A percentile compares a stretch with the other conserved stretches of the same genome.
These are phyloP conservation scores for Hypolimnas misippus DNA, from an alignment of 2,888 invertebrate species.

Conservation along the genomic window DNA sequence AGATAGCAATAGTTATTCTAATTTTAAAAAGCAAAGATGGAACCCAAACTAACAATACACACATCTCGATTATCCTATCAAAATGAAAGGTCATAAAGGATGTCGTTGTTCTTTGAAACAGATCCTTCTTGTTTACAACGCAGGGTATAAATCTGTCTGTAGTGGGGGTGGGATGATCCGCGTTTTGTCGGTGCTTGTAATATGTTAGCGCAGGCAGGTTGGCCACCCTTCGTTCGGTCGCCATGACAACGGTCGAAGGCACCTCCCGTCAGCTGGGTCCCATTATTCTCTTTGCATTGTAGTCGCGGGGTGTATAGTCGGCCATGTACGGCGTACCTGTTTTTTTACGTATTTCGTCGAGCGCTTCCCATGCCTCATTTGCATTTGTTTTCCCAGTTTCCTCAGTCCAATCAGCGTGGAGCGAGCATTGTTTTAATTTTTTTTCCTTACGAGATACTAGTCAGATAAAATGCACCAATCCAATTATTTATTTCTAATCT, in stretches of 20 bases:
- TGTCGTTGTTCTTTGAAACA: conserved; percentile 59
- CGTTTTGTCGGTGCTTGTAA: conserved; percentile 66
- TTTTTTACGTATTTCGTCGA: conserved; percentile 43
- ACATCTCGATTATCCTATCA: conserved; percentile 66
- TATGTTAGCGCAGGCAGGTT: conserved; percentile 76
- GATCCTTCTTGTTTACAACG: conserved; percentile 61
- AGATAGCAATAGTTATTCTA: conserved; percentile 71
- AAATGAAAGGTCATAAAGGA: conserved; percentile 59
- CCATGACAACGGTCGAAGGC: conserved; percentile 78
- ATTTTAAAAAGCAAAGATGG: conserved; percentile 84
- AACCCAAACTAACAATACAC: conserved; percentile 80
- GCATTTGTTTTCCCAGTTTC: conserved; percentile 9
- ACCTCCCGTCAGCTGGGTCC: conserved; percentile 83
- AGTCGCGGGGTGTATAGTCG: conserved; percentile 65
- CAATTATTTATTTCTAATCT: conserved; percentile 49
- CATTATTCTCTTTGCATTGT: conserved; percentile 76
- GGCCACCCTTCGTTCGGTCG: conserved; percentile 78
- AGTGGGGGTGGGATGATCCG: conserved; percentile 56
- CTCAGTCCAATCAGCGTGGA: neutral
- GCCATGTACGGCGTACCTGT: conserved; percentile 66
- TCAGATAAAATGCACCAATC: conserved; percentile 41
- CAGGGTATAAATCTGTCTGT: conserved; percentile 70
- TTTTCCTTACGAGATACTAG: conserved; percentile 30
- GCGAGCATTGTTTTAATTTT: neutral
- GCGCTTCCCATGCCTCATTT: conserved; percentile 57